Evolutionary conservation across 2,888 invertebrate species (phyloP), one percentile per base, ranked within the genome.

Genomic region (Microctonus aethiopoides): DNA sequence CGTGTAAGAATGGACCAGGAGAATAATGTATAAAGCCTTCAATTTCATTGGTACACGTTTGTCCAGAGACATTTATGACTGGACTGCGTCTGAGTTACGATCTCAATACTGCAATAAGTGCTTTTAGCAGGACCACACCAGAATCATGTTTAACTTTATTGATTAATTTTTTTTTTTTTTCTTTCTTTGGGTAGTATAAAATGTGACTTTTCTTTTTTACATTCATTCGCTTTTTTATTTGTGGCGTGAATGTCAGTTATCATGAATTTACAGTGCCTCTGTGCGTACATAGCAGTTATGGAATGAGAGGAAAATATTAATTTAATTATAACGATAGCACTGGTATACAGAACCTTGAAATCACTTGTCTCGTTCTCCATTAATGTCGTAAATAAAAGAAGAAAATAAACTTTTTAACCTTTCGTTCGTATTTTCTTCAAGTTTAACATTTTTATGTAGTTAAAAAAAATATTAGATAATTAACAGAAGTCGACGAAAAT

Each of bases 81-180:
- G 76, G 73, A 72, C 77, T 76, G 77, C 72, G 73, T 68, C 81
- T 84, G 83, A 85, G 80, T 85, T 85, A 85, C 82, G 83, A 81
- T 84, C 82, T 80, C 83, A 83, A 84, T 85, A 83, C 83, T 79
- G 84, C 80, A 84, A 84, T 84, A 85, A 83, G 81, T 80, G 83
- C 80, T 83, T 79, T 84, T 81, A 82, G 80, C 76, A 51, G 76
- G 72, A 80, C 77, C 79, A 78, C 80, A 79, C 77, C 76, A 79
- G 78, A 36, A 22, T 51, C 66, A 39, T 11, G 39, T 29, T 63
- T 66, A 24, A 62, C 51, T 57, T 66, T 57, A 56, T 59, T 41
- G 41, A 54, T 29, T 24, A 7, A 65, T 71, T 60, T 60, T 65
- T 51, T 51, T 61, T 34, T 46, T 52, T 26, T 61, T 59, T 29